Conservation (phyloP, 2,797 vertebrate species). For the Cyprinella venusta region DNA sequence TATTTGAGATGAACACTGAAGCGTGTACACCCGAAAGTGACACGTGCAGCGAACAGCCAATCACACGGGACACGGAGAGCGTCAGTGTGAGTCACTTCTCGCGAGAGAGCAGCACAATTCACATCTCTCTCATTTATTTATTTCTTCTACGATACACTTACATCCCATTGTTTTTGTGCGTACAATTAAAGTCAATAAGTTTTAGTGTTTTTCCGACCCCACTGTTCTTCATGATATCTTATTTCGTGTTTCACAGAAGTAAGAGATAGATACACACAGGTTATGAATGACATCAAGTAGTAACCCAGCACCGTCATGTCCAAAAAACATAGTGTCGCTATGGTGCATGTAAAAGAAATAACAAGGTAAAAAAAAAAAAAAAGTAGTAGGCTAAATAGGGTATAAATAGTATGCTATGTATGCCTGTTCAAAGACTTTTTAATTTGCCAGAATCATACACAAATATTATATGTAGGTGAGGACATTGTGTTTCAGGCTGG, state of each 20-base stretch:
- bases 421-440: neutral
- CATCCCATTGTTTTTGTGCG: neutral
- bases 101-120: neutral
- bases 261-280: too few species aligned
- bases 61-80: neutral
- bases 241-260: too few species aligned
- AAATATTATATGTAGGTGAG: neutral
- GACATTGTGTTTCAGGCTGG: slow-evolving; percentile 19
- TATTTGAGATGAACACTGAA: neutral
- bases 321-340: neutral
- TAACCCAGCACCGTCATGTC: neutral
- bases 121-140: too few species aligned
- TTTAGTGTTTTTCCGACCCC: neutral
- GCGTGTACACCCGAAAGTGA: neutral
- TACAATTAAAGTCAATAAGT: neutral
- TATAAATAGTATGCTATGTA: too few species aligned
- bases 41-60: neutral
- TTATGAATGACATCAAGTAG: neutral
- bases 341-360: too few species aligned
- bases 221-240: neutral
- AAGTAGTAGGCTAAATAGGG: too few species aligned
- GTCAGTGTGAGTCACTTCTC: neutral
- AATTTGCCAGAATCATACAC: neutral
- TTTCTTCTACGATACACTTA: too few species aligned
- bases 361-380: too few species aligned